phyloP scores from a whole-genome alignment of 1,140 invertebrate species.

The Sinella curviseta region DNA sequence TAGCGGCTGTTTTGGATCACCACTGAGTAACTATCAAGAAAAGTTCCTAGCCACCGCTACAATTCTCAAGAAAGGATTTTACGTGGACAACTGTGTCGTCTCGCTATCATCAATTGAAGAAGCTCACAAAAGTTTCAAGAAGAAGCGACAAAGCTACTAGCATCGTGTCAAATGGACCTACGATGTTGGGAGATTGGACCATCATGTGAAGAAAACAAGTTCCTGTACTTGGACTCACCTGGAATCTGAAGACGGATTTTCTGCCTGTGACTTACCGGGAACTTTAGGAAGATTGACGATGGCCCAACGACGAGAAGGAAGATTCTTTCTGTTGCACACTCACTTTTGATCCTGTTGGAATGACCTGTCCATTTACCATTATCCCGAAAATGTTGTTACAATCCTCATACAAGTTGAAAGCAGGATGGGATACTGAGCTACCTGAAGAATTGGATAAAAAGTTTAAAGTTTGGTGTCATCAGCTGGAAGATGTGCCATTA shows the following conservation, averaged over 20 bases:
- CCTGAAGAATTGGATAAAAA: not conserved
- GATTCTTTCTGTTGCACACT: not conserved
- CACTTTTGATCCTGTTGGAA: not conserved
- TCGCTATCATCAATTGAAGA: not conserved
- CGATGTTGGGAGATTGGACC: constrained; percentile 13
- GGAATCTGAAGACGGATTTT: not conserved
- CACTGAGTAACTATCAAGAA: not conserved
- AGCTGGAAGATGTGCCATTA: not conserved
- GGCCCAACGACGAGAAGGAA: not conserved
- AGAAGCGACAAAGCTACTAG: not conserved
- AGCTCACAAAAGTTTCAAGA: not conserved
- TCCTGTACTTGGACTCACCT: not conserved
- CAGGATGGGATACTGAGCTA: not conserved
- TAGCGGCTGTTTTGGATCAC: not conserved
- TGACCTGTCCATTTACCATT: not conserved
- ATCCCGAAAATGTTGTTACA: not conserved
- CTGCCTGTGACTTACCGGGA: not conserved
- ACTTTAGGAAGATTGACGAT: not conserved
- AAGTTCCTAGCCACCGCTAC: not conserved
- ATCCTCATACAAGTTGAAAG: not conserved
- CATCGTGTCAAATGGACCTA: not conserved
- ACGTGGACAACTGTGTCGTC: constrained; percentile 4
- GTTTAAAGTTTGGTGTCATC: not conserved
- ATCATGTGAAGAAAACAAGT: not conserved
- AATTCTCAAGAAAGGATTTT: not conserved